Conservation (phyloP, 2,113 vertebrate species). For the Ahaetulla prasina region DNA sequence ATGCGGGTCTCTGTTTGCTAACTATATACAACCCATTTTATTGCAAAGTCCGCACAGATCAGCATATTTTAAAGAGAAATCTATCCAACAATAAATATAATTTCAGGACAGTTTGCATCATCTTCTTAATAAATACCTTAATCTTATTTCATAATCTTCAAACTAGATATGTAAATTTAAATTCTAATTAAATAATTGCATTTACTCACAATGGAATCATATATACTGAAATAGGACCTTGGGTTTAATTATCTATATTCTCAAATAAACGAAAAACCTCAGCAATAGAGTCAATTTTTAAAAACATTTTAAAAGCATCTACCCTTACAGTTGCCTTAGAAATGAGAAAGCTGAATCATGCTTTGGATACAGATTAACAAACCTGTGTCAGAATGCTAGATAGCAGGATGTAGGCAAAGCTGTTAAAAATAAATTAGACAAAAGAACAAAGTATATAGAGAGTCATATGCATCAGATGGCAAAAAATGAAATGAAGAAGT, state of each 20-base stretch:
- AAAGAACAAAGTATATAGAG: neutral
- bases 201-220: neutral
- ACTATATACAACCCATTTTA: neutral
- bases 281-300: neutral
- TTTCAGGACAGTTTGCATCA: neutral
- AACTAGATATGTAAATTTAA: neutral
- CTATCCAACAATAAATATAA: slow-evolving; percentile 10
- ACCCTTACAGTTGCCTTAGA: neutral
- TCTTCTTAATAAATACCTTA: neutral
- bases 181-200: neutral
- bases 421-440: neutral
- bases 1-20: neutral
- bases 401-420: neutral
- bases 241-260: neutral
- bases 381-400: neutral
- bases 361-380: neutral
- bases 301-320: neutral
- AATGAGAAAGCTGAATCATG: neutral
- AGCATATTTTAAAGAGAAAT: neutral
- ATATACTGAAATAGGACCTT: neutral
- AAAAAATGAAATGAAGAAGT: neutral
- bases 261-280: neutral
- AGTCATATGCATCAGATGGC: neutral
- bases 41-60: neutral
- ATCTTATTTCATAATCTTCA: neutral